phyloP scores from a whole-genome alignment of 1,140 invertebrate species.

The Drosophila subpulchrella region DNA sequence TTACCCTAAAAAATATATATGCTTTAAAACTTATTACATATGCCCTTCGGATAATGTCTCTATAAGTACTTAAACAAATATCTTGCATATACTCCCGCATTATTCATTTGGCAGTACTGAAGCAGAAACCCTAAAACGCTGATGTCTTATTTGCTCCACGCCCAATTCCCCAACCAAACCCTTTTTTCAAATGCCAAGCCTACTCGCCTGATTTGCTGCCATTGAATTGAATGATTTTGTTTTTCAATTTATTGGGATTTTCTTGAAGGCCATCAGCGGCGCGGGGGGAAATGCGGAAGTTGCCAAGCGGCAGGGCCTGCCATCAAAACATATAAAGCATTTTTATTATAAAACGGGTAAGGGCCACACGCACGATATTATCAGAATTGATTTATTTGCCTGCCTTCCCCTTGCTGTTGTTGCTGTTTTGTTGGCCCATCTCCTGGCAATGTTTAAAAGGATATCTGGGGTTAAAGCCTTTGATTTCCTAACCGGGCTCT shows the following conservation, averaged over 20 bases:
- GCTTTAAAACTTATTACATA: not conserved
- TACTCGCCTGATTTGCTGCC: constrained; percentile 71
- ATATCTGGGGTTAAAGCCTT: constrained; percentile 56
- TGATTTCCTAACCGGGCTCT: constrained; percentile 46
- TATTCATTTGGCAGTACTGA: not conserved
- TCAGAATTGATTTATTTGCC: constrained; percentile 77
- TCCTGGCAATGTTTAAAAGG: constrained; percentile 32
- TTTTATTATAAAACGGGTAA: constrained; percentile 66
- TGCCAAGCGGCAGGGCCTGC: constrained; percentile 14
- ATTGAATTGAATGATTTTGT: constrained; percentile 82
- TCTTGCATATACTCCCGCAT: not conserved
- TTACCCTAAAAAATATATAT: no score
- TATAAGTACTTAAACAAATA: not conserved
- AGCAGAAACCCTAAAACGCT: constrained; percentile 33
- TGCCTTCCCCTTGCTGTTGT: constrained; percentile 13
- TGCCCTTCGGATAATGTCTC: not conserved
- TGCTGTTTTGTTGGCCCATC: not conserved
- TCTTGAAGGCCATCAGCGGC: constrained; percentile 18
- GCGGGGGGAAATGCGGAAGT: constrained; percentile 7
- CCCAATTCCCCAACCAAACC: constrained; percentile 30
- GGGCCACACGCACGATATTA: constrained; percentile 68
- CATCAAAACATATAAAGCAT: constrained; percentile 77
- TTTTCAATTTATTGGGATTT: constrained; percentile 83
- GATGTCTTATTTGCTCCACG: constrained; percentile 64
- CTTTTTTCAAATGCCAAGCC: constrained; percentile 55